Conservation (phyloP, 2,113 vertebrate genomes). For the Chaenocephalus aceratus region DNA sequence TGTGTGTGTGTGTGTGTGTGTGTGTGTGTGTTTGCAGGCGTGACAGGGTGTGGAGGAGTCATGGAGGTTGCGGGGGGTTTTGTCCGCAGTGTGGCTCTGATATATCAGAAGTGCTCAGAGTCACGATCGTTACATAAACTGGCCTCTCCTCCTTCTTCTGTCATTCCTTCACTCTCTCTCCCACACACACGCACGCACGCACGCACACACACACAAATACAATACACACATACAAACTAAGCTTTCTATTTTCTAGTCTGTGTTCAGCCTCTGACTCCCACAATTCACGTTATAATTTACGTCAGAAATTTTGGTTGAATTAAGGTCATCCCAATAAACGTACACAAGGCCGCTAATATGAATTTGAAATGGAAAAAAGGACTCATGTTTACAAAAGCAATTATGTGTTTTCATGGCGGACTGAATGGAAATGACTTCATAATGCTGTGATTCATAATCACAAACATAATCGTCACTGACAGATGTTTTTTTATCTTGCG, state of each 20-base stretch:
- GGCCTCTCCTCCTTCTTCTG: conserved; percentile 11
- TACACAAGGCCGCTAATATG: neutral
- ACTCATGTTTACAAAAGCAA: neutral
- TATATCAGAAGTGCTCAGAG: conserved; percentile 57
- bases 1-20: conserved; percentile 7
- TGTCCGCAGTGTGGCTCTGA: conserved; percentile 37
- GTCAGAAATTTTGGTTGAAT: neutral
- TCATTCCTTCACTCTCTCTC: neutral
- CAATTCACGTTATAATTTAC: neutral
- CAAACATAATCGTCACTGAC: neutral
- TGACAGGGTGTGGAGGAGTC: conserved; percentile 53
- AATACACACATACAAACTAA: neutral
- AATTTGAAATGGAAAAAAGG: neutral
- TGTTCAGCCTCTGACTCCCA: neutral
- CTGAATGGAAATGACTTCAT: neutral
- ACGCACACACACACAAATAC: conserved; percentile 9
- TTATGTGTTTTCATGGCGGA: conserved; percentile 13
- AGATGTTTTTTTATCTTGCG: conserved; percentile 3
- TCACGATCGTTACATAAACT: conserved; percentile 56
- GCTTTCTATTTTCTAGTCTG: neutral
- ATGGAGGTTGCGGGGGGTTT: conserved; percentile 47
- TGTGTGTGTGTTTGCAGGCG: conserved; percentile 22
- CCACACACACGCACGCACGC: conserved; percentile 6
- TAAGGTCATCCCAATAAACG: neutral
- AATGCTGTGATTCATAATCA: conserved; percentile 27